Conservation (phyloP, 2,113 vertebrate species). For the Holacanthus passer region DNA sequence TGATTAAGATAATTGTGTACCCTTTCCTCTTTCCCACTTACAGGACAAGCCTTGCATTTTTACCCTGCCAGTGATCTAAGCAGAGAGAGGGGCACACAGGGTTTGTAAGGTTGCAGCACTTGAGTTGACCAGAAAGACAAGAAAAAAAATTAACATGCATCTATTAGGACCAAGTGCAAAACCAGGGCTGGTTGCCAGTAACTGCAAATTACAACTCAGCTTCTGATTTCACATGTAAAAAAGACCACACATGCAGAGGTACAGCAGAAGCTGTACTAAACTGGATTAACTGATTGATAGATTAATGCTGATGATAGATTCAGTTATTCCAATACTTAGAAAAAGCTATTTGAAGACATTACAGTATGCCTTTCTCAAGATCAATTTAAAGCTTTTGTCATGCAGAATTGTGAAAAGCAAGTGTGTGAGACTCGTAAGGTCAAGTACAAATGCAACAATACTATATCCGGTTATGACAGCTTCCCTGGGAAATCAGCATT, state of each 20-base stretch:
- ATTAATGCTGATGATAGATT: no score
- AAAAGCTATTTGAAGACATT: slow-evolving; percentile 10
- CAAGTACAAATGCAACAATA: not conserved
- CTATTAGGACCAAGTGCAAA: no score
- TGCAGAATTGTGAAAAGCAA: slow-evolving; percentile 1
- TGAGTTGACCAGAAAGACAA: no score
- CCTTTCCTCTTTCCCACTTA: no score
- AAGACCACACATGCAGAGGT: not conserved
- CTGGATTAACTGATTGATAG: not conserved
- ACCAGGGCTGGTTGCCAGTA: not conserved
- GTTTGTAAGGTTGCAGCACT: no score
- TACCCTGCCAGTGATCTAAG: no score
- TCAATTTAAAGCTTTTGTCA: no score
- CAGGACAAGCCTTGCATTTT: no score
- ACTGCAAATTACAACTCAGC: not conserved
- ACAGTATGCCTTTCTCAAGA: not conserved
- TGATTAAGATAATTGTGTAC: no score
- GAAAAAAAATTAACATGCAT: no score
- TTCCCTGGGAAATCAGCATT: not conserved
- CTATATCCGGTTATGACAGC: not conserved
- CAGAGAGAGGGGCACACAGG: no score
- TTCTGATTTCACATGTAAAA: no score
- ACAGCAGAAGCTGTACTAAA: not conserved
- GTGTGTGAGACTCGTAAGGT: slow-evolving; percentile 3
- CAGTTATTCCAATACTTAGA: not conserved